Percentiles rank a stretch among this genome's conserved stretches.
Evolutionary conservation across 2,888 invertebrate genomes (phyloP).

Genomic region (Pocota personata): DNA sequence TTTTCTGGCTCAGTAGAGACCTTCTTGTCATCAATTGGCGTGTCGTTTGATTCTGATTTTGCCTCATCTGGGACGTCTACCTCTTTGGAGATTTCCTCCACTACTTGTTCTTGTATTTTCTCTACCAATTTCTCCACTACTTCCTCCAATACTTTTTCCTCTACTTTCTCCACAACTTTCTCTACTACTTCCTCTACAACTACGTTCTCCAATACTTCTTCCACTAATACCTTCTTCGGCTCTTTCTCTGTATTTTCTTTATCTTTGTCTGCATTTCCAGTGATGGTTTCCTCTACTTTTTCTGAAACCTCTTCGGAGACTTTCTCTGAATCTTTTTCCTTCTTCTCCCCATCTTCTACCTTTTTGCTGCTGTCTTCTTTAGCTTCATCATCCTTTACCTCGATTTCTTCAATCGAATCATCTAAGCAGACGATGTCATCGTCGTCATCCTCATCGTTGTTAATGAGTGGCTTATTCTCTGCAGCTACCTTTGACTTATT

Average conservation of each 20-base stretch:
- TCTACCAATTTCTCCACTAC: not conserved
- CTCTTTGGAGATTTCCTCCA: not conserved
- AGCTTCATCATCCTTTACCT: constrained; percentile 14
- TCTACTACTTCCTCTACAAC: not conserved
- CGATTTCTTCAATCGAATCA: constrained; percentile 20
- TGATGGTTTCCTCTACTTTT: not conserved
- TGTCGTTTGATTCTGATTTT: not conserved
- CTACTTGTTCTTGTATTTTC: not conserved
- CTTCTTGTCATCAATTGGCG: not conserved
- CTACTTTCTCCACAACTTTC: not conserved
- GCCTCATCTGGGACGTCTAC: not conserved
- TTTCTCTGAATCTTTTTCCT: not conserved
- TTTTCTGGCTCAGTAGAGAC: not conserved
- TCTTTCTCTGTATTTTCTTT: not conserved
- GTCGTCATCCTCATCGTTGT: constrained; percentile 59
- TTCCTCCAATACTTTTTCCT: not conserved
- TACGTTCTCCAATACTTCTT: not conserved
- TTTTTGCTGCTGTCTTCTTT: constrained; percentile 27
- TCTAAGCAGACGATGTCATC: constrained; percentile 57
- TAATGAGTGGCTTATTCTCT: constrained; percentile 17
- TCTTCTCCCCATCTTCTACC: not conserved
- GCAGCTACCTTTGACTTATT: not conserved
- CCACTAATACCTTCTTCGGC: not conserved
- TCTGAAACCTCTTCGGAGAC: not conserved
- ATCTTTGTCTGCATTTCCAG: not conserved